phyloP scores from a whole-genome alignment of 1,140 invertebrate species.

The Drosophila busckii region DNA sequence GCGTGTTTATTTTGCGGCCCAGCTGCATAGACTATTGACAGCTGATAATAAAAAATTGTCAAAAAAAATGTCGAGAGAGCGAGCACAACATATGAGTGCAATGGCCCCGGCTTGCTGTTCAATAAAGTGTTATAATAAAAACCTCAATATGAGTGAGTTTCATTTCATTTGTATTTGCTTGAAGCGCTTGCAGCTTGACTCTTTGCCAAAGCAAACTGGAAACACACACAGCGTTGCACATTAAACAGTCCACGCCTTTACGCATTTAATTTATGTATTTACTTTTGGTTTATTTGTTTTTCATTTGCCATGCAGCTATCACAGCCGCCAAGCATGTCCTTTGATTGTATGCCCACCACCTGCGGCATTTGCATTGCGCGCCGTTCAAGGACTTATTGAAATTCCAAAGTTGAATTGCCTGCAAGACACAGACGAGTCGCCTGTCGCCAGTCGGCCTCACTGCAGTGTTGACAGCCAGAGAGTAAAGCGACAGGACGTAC shows the following conservation, averaged over 20 bases:
- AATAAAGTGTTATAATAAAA: neutral
- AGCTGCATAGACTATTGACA: conserved; percentile 69
- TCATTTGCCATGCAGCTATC: conserved; percentile 23
- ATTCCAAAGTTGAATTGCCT: conserved; percentile 69
- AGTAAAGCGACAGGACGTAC: no score
- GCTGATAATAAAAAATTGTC: conserved; percentile 75
- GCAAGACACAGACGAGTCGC: conserved; percentile 38
- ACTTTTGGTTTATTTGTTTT: conserved; percentile 61
- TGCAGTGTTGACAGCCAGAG: no score
- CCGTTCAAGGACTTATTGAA: conserved; percentile 50
- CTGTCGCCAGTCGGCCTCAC: conserved; percentile 38
- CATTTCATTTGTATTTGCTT: no score
- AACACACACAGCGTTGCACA: no score
- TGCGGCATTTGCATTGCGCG: conserved; percentile 50
- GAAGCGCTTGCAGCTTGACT: no score
- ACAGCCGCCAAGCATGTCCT: conserved; percentile 1
- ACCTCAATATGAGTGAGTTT: no score
- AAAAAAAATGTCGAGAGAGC: conserved; percentile 54
- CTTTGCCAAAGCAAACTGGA: no score
- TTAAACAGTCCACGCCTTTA: conserved; percentile 63
- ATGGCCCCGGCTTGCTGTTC: no score
- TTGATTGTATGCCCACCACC: conserved; percentile 41
- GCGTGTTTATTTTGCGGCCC: conserved; percentile 37
- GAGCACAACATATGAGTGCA: conserved; percentile 28
- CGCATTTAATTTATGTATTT: conserved; percentile 72